A percentile compares a stretch with the other conserved stretches of the same genome.
Conservation (phyloP, 2,888 invertebrate species). For the Auanema freiburgensis region DNA sequence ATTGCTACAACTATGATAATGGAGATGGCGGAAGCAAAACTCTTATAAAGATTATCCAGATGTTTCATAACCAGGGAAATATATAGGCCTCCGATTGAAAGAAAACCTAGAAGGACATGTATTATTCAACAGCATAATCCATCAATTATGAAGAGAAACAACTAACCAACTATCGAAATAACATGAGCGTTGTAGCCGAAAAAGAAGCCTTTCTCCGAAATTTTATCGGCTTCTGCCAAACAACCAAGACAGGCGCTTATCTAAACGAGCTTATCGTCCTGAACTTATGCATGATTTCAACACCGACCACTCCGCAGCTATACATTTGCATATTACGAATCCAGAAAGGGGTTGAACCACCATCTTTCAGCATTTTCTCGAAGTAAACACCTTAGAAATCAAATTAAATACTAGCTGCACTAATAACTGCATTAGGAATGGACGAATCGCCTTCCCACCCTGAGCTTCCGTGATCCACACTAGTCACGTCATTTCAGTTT, state of each 20-base stretch:
- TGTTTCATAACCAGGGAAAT: conserved; percentile 65
- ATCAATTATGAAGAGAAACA: conserved; percentile 1
- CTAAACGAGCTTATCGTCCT: conserved; percentile 6
- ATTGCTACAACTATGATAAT: conserved; percentile 61
- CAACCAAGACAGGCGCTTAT: conserved; percentile 53
- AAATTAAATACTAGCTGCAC: neutral
- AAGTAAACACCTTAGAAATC: conserved; percentile 60
- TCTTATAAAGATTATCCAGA: conserved; percentile 64
- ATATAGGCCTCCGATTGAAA: conserved; percentile 62
- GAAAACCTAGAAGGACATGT: conserved; percentile 44
- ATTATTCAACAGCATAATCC: neutral
- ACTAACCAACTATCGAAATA: conserved; percentile 54
- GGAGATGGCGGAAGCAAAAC: conserved; percentile 64
- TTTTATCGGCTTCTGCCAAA: conserved; percentile 43
- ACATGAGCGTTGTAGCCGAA: conserved; percentile 61
- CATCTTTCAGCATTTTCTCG: conserved; percentile 65
- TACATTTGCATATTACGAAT: conserved; percentile 65
- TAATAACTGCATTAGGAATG: neutral
- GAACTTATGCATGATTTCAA: neutral
- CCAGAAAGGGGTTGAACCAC: conserved; percentile 62
- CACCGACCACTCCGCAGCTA: conserved; percentile 60
- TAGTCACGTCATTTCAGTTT: neutral
- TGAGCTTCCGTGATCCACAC: neutral
- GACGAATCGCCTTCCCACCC: neutral
- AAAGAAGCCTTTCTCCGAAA: conserved; percentile 61